Evolutionary conservation across 2,113 vertebrate species (phyloP).

Genomic region (Anser brachyrhynchus): DNA sequence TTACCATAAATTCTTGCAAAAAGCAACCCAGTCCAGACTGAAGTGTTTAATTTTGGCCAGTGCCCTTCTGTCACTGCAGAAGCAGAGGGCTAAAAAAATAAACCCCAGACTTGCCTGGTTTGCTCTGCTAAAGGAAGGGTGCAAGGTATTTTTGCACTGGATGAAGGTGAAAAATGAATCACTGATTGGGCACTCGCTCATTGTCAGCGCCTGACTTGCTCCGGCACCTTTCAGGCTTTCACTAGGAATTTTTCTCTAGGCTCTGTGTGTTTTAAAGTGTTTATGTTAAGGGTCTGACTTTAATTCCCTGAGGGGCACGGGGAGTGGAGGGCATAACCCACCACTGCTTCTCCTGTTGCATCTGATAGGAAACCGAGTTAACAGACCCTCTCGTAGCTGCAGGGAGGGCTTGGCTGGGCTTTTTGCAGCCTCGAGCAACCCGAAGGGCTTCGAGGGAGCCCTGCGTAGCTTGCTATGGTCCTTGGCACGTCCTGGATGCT

Average conservation of each 20-base stretch:
- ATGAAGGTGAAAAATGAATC: fast-evolving
- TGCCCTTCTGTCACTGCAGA: fast-evolving
- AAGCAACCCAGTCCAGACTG: not conserved
- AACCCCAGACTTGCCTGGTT: not conserved
- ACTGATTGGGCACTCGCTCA: not conserved
- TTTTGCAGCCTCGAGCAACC: not conserved
- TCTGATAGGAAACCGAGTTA: not conserved
- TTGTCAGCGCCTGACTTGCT: not conserved
- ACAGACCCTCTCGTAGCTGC: fast-evolving
- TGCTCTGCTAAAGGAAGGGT: not conserved
- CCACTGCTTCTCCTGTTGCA: not conserved
- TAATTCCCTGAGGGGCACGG: not conserved
- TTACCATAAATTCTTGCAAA: not conserved
- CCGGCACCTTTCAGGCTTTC: not conserved
- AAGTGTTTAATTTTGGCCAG: not conserved
- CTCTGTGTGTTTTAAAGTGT: not conserved
- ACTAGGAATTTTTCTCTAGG: not conserved
- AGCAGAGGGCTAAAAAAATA: not conserved
- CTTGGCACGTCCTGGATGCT: not conserved
- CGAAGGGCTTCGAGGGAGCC: fast-evolving
- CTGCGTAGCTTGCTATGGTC: fast-evolving
- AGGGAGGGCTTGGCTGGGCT: not conserved
- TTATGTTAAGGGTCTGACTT: not conserved
- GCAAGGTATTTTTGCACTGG: not conserved
- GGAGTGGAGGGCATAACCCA: not conserved